Base-by-base conservation (phyloP, 2,888 invertebrate genomes). In the Tromatobia lineatoria region DNA sequence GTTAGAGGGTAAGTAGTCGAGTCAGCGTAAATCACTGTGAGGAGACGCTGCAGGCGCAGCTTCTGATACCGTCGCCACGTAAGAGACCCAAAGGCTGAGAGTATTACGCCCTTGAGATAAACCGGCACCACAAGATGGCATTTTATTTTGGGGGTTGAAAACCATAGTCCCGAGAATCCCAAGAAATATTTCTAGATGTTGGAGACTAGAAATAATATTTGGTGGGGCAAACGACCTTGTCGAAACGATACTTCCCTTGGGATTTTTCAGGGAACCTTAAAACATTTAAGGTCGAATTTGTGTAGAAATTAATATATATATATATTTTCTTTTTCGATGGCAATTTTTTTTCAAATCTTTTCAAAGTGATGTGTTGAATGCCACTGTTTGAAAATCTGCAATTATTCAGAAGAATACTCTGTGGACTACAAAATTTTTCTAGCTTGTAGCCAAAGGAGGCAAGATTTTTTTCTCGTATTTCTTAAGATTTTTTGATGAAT, bases 1-100 rank as follows among this genome's bases (percentile, higher is more conserved):
- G 88, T 93, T 91, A 92, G 86, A 83, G 89, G 91, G 88, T 91
- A 91, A 92, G 90, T 92, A 92, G 90, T 90, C 89, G 85, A 89
- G 91, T 91, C 91, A 85, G 80, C 87, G 87, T 92, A 91, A 92
- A 93, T 93, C 91, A 92, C 90, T 90, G 88, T 88, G 87, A 82
- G 88, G 64, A 87, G 88, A 90, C 89, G 88, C 87, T 86, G 87
- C 82, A 87, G 34, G n/a, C n/a, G 66, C n/a, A 74, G 67, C 52
- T 20, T 54, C 69, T 74, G 34, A 61, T 34, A 34, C n/a, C n/a
- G 38, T 8, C 18, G 50, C 42, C 29, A 10, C n/a, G 18, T 29
- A n/a, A 13, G 61, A 61, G 61, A n/a, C 15, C 34, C 25, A 59
- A n/a, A n/a, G 10, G 34, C n/a, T 18, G 18, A 34, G 34, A 59